These are phyloP conservation scores for Tetramorium parvispinum DNA, from an alignment of 1,140 invertebrate genomes.

Conservation along the genomic window DNA sequence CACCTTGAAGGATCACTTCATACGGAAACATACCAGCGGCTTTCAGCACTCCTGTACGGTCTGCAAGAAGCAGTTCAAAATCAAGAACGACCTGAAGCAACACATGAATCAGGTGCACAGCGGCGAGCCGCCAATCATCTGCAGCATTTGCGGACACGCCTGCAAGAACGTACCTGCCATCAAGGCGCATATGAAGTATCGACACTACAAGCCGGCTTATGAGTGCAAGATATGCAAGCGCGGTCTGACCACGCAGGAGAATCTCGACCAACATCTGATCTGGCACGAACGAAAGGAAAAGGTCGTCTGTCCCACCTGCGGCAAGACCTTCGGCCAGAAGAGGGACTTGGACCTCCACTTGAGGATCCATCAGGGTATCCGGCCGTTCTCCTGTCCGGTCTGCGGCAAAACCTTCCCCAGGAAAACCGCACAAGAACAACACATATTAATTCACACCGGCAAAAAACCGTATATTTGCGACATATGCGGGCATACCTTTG, in stretches of 20 bases:
- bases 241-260: slow-evolving; percentile 83
- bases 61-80: slow-evolving; percentile 80
- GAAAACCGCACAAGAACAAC: slow-evolving; percentile 88
- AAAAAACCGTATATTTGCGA: slow-evolving; percentile 93
- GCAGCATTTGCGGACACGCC: slow-evolving; percentile 83
- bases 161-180: slow-evolving; percentile 81
- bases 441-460: slow-evolving; percentile 92
- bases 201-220: slow-evolving; percentile 73
- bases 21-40: slow-evolving; percentile 72
- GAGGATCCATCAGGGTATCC: slow-evolving; percentile 89
- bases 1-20: slow-evolving; percentile 87
- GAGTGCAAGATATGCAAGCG: slow-evolving; percentile 79
- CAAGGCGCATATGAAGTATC: slow-evolving; percentile 77
- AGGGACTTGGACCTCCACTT: slow-evolving; percentile 90
- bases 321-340: slow-evolving; percentile 84
- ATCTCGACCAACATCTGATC: slow-evolving; percentile 87
- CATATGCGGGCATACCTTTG: slow-evolving; percentile 91
- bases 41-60: slow-evolving; percentile 75
- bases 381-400: slow-evolving; percentile 90
- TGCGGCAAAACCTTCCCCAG: slow-evolving; percentile 91
- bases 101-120: slow-evolving; percentile 70
- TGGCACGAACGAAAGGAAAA: slow-evolving; percentile 86
- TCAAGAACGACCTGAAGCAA: slow-evolving; percentile 76
- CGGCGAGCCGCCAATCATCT: slow-evolving; percentile 79
- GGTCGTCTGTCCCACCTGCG: slow-evolving; percentile 83